Conservation (phyloP, 2,113 vertebrate genomes). For the Eublepharis macularius region DNA sequence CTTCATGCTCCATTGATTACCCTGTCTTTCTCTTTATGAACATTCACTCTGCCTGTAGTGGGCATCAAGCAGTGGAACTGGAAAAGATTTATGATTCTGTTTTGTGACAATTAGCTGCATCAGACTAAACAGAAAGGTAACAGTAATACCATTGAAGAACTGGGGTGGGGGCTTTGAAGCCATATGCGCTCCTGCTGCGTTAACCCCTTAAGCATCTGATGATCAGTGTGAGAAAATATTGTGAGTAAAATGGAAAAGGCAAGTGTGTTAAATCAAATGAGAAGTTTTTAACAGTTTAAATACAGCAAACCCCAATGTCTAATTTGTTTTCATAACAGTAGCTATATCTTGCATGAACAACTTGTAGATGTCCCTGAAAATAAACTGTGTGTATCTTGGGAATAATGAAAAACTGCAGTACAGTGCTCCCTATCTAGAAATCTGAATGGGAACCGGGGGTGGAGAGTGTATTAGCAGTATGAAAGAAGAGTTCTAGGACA, state of each 20-base stretch:
- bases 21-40: neutral
- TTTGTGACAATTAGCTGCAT: neutral
- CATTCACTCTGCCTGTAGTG: neutral
- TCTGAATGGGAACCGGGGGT: neutral
- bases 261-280: neutral
- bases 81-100: neutral
- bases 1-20: neutral
- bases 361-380: neutral
- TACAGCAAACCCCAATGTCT: neutral
- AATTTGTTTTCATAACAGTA: neutral
- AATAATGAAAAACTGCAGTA: neutral
- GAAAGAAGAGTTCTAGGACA: neutral
- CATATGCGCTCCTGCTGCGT: neutral
- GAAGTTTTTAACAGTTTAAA: slow-evolving; percentile 3
- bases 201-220: neutral
- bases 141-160: neutral
- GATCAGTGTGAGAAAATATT: neutral
- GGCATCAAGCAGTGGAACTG: neutral
- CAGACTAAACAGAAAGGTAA: neutral
- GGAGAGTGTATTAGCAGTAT: neutral
- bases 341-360: neutral
- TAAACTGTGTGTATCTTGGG: neutral
- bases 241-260: neutral
- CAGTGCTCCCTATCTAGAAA: neutral
- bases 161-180: neutral